Evolutionary conservation across 1,140 invertebrate species (phyloP).

Genomic region (Bilobella aurantiaca): DNA sequence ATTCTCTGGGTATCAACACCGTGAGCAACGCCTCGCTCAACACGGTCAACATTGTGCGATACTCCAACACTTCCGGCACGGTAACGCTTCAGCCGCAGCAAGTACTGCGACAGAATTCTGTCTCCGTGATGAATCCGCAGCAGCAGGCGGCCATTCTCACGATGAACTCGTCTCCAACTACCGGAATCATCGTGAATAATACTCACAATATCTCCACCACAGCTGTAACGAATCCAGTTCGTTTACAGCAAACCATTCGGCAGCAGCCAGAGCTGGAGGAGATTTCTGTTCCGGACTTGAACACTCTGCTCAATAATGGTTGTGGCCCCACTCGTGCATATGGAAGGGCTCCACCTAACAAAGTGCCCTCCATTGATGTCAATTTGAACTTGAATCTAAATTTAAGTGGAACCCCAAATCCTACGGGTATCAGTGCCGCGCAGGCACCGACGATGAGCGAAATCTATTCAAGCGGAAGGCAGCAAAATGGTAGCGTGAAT

Average conservation of each 20-base stretch:
- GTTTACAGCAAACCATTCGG: constrained; percentile 7
- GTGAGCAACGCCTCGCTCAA: neutral
- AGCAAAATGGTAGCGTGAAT: neutral
- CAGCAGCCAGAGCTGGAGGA: constrained; percentile 12
- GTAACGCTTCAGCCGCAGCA: constrained; percentile 6
- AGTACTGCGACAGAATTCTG: neutral
- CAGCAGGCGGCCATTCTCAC: neutral
- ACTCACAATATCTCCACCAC: neutral
- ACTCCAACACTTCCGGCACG: constrained; percentile 2
- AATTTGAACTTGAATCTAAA: constrained; percentile 31
- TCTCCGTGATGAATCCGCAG: constrained; percentile 1
- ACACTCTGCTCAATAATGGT: constrained; percentile 17
- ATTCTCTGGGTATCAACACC: neutral
- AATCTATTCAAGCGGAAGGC: neutral
- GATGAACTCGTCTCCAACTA: neutral
- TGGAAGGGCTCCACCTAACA: neutral
- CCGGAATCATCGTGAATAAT: constrained; percentile 14
- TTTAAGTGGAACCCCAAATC: neutral
- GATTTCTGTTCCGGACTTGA: constrained; percentile 18
- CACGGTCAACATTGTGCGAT: constrained; percentile 1
- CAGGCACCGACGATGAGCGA: neutral
- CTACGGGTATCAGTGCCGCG: neutral
- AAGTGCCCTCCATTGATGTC: constrained; percentile 17
- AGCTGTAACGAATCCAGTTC: too few relatives aligned
- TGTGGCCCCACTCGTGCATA: neutral